Conservation (phyloP, 2,888 invertebrate species). For the Chesias legatella region DNA sequence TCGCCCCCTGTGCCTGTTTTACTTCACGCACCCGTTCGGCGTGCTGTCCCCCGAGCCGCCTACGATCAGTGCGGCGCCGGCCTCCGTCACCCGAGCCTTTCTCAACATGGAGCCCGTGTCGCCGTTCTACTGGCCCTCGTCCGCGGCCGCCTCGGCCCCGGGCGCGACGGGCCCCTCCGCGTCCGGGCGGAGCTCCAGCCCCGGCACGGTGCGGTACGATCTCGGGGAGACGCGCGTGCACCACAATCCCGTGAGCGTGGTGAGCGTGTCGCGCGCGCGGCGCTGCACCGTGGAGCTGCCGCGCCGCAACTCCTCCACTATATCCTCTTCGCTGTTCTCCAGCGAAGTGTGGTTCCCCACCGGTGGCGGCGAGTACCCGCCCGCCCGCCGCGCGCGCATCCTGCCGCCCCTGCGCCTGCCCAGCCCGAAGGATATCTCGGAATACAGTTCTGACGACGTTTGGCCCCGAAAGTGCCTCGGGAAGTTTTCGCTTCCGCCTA, state of each 20-base stretch:
- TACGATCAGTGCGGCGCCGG: constrained; percentile 40
- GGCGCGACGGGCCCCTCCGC: constrained; percentile 39
- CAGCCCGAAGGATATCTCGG: constrained; percentile 37
- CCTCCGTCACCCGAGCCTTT: constrained; percentile 48
- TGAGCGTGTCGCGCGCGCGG: constrained; percentile 33
- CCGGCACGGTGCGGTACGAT: constrained; percentile 38
- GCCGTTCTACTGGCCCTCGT: constrained; percentile 42
- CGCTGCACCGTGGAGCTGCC: constrained; percentile 36
- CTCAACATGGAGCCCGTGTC: constrained; percentile 55
- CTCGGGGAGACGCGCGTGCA: constrained; percentile 41
- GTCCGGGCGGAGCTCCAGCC: constrained; percentile 42
- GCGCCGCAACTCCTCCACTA: constrained; percentile 35
- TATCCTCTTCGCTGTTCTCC: constrained; percentile 54
- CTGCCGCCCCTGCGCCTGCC: constrained; percentile 62
- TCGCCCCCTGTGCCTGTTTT: constrained; percentile 77
- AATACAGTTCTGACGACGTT: constrained; percentile 41
- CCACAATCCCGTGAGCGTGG: constrained; percentile 30
- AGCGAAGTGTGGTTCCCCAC: constrained; percentile 54
- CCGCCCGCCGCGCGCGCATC: constrained; percentile 45
- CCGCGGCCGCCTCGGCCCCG: constrained; percentile 7
- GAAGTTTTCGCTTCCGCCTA: constrained; percentile 48
- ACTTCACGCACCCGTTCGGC: constrained; percentile 79
- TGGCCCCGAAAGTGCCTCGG: constrained; percentile 52
- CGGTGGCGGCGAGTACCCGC: constrained; percentile 41
- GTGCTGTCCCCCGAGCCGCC: constrained; percentile 76